Evolutionary conservation across 2,888 invertebrate species (phyloP).

Genomic region (Agrotis puta): DNA sequence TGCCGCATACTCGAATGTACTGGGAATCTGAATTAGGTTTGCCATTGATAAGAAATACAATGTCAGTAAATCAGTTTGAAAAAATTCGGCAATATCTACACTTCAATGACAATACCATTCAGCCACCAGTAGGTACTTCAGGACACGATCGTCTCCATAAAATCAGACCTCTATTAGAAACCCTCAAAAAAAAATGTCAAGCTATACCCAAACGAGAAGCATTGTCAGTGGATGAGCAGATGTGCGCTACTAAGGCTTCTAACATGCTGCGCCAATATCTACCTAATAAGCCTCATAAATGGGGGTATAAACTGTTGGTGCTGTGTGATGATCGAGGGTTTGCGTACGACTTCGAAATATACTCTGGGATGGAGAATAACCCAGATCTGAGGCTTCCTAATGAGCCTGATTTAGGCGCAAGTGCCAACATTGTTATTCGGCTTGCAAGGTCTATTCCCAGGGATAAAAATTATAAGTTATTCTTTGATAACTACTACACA

Average conservation of each 20-base stretch:
- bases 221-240: not conserved
- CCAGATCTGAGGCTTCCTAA: not conserved
- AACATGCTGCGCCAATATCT: not conserved
- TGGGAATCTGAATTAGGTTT: not conserved
- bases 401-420: constrained; percentile 3
- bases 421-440: not conserved
- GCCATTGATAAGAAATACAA: not conserved
- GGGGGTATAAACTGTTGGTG: constrained; percentile 6
- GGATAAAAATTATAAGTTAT: too few species aligned
- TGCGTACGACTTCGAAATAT: constrained; percentile 6
- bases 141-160: not conserved
- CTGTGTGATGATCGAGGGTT: constrained; percentile 5
- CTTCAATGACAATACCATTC: not conserved
- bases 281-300: constrained; percentile 1
- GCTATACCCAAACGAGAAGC: not conserved
- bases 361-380: not conserved
- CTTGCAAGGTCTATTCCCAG: not conserved
- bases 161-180: not conserved
- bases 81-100: not conserved
- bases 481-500: constrained; percentile 6
- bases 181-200: not conserved
- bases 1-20: not conserved
- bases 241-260: not conserved
- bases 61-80: not conserved
- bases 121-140: not conserved